Conservation (phyloP, 1,140 invertebrate species). For the Diploscapter pachys region DNA sequence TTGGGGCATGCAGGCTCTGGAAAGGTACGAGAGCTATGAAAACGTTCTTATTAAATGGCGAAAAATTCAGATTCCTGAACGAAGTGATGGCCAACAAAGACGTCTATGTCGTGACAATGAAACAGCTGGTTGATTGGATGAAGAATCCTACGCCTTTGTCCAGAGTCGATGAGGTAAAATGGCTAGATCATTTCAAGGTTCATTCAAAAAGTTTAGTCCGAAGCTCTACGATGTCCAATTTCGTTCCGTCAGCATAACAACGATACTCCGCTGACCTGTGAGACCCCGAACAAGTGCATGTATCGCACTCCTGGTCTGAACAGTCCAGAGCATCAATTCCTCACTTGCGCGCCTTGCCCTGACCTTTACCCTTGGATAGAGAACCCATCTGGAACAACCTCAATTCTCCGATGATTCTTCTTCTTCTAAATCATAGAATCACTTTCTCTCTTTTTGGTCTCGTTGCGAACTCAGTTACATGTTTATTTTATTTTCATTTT, state of each 20-base stretch:
- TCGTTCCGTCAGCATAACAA: conserved; percentile 8
- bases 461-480: too few species aligned
- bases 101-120: conserved; percentile 38
- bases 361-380: conserved; percentile 39
- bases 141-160: conserved; percentile 29
- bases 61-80: conserved; percentile 34
- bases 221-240: conserved; percentile 16
- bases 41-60: not conserved
- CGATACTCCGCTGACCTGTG: conserved; percentile 17
- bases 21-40: conserved; percentile 11
- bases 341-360: conserved; percentile 41
- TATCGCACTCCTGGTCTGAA: conserved; percentile 40
- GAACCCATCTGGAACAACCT: conserved; percentile 31
- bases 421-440: conserved; percentile 14
- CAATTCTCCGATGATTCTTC: not conserved
- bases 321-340: conserved; percentile 39
- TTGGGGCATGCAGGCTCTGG: conserved; percentile 34
- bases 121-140: conserved; percentile 44
- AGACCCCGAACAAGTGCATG: conserved; percentile 42
- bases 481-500: too few species aligned
- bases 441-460: not conserved
- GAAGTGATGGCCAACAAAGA: conserved; percentile 29
- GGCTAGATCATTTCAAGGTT: not conserved
- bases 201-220: not conserved
- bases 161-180: conserved; percentile 26